Evolutionary conservation across 1,140 invertebrate genomes (phyloP).

Genomic region (Mercenaria mercenaria): DNA sequence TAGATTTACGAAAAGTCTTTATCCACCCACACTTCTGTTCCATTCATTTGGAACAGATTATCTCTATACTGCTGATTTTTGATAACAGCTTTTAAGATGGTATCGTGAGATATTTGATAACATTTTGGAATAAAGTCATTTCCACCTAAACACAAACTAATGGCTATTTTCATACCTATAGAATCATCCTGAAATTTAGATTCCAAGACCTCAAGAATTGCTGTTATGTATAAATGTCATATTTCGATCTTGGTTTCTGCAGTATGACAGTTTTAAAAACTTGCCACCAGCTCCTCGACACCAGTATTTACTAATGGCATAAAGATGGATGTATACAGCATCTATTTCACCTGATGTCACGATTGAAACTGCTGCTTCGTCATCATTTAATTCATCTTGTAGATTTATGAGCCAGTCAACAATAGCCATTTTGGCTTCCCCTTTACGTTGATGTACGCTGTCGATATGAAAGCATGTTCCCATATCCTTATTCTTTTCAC

Average conservation of each 20-base stretch:
- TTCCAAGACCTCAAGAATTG: constrained; percentile 1
- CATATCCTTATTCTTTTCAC: background rate
- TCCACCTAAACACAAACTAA: constrained; percentile 9
- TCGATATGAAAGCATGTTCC: no score
- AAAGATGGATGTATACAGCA: constrained; percentile 24
- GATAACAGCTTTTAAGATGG: background rate
- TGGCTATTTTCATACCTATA: constrained; percentile 28
- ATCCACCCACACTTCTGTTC: background rate
- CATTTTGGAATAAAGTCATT: constrained; percentile 31
- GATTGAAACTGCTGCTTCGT: background rate
- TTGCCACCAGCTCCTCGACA: background rate
- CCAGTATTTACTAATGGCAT: constrained; percentile 15
- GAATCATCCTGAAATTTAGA: background rate
- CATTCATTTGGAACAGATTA: background rate
- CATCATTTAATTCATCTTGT: background rate
- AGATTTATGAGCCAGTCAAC: constrained; percentile 10
- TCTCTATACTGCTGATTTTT: background rate
- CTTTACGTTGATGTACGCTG: constrained; percentile 5
- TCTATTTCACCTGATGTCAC: constrained; percentile 24
- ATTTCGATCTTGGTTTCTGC: background rate
- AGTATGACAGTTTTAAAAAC: constrained; percentile 5
- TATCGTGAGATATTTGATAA: constrained; percentile 15
- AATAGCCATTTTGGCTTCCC: constrained; percentile 37
- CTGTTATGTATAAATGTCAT: constrained; percentile 27
- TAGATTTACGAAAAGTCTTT: background rate